phyloP scores from a whole-genome alignment of 2,888 invertebrate species.

The Morpho achilles region DNA sequence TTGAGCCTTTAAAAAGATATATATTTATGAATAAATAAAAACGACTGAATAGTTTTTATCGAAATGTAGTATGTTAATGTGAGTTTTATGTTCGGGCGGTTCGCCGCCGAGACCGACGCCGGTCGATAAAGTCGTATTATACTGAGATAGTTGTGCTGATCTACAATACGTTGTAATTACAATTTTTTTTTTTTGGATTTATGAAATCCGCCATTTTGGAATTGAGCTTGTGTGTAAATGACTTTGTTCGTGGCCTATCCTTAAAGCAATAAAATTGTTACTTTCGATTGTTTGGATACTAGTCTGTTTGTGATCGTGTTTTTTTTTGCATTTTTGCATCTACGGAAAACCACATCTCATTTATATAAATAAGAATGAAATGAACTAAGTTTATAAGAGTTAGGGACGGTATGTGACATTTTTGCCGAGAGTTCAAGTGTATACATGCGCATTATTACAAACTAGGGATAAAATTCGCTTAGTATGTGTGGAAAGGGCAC shows the following conservation, averaged over 20 bases:
- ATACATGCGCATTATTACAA: slow-evolving; percentile 31
- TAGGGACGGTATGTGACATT: slow-evolving; percentile 67
- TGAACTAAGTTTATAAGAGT: slow-evolving; percentile 55
- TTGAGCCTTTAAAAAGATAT: slow-evolving; percentile 77
- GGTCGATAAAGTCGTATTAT: slow-evolving; percentile 75
- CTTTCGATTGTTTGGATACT: slow-evolving; percentile 71
- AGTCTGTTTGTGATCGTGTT: slow-evolving; percentile 75
- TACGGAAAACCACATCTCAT: slow-evolving; percentile 72
- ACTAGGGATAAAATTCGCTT: slow-evolving; percentile 47
- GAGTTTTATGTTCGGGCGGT: slow-evolving; percentile 64
- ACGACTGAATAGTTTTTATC: slow-evolving; percentile 79
- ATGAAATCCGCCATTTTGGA: slow-evolving; percentile 62
- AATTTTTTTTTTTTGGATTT: slow-evolving; percentile 58
- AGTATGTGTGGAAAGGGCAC: slow-evolving; percentile 44
- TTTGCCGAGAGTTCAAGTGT: slow-evolving; percentile 55
- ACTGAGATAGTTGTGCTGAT: slow-evolving; percentile 70
- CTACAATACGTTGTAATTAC: slow-evolving; percentile 49
- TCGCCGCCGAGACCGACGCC: slow-evolving; percentile 55
- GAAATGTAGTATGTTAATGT: slow-evolving; percentile 70
- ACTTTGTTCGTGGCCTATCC: slow-evolving; percentile 71
- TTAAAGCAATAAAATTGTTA: slow-evolving; percentile 63
- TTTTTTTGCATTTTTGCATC: slow-evolving; percentile 64
- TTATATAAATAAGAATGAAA: slow-evolving; percentile 64
- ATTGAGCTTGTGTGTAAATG: slow-evolving; percentile 65
- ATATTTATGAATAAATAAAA: slow-evolving; percentile 78